Conservation (phyloP, 2,113 vertebrate species). For the Solea senegalensis region DNA sequence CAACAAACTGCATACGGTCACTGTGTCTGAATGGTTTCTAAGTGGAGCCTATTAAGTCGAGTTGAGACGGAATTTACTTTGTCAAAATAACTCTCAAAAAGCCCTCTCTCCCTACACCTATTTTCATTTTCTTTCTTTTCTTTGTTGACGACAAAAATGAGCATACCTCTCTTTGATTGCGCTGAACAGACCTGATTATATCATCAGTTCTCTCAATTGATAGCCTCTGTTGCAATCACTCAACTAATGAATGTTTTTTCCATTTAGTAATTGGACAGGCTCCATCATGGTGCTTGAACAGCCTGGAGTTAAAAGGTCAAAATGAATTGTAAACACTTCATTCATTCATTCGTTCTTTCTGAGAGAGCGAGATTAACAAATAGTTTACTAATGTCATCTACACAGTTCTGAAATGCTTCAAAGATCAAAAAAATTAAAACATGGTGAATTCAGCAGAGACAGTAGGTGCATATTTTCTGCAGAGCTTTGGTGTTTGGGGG, state of each 20-base stretch:
- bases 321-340: background rate
- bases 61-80: too few species aligned
- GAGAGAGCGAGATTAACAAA: conserved; percentile 9
- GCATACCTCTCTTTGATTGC: conserved; percentile 16
- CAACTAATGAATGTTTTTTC: conserved; percentile 19
- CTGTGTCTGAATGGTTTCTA: too few species aligned
- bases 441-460: background rate
- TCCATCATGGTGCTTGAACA: conserved; percentile 4
- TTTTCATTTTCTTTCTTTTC: background rate
- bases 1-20: background rate
- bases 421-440: background rate
- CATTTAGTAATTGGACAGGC: conserved; percentile 15
- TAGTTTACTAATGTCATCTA: background rate
- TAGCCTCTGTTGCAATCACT: conserved; percentile 25
- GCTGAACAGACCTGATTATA: conserved; percentile 31
- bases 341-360: conserved; percentile 26
- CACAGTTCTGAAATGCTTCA: background rate
- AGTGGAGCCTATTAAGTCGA: too few species aligned
- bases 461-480: background rate
- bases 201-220: conserved; percentile 16
- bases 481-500: background rate
- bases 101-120: too few species aligned
- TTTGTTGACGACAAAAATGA: background rate
- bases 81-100: background rate
- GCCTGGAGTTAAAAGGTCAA: conserved; percentile 11